Conservation (phyloP, 2,113 vertebrate genomes). For the Carassius carassius region DNA sequence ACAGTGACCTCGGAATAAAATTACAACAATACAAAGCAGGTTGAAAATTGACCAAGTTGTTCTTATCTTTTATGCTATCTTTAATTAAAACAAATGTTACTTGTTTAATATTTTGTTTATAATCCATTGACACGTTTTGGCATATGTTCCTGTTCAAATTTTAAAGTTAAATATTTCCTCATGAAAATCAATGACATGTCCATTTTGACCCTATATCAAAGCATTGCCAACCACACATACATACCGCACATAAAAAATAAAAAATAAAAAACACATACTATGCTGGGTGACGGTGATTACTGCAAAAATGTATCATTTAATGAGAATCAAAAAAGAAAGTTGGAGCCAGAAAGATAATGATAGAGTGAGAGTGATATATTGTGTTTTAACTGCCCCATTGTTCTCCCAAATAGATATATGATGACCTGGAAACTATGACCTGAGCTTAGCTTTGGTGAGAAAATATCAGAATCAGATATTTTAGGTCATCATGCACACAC, state of each 20-base stretch:
- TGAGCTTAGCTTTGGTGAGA: slow-evolving; percentile 61
- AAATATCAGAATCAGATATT: slow-evolving; percentile 48
- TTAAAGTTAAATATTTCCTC: slow-evolving; percentile 17
- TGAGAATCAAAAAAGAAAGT: slow-evolving; percentile 67
- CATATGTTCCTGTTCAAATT: neutral
- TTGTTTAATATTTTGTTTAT: neutral
- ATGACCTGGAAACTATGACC: slow-evolving; percentile 68
- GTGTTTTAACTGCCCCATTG: slow-evolving; percentile 65
- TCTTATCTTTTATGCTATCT: neutral
- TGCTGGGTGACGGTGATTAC: slow-evolving; percentile 70
- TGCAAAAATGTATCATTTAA: slow-evolving; percentile 78
- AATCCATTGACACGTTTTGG: neutral
- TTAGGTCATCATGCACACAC: slow-evolving; percentile 12
- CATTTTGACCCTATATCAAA: slow-evolving; percentile 11
- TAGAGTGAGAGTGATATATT: slow-evolving; percentile 60
- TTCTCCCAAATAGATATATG: slow-evolving; percentile 72
- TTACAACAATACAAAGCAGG: neutral
- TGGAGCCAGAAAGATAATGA: slow-evolving; percentile 57
- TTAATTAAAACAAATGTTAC: neutral
- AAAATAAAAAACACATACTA: slow-evolving; percentile 56
- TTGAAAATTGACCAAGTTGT: neutral
- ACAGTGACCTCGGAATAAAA: neutral
- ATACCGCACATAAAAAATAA: slow-evolving; percentile 26
- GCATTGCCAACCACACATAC: slow-evolving; percentile 29
- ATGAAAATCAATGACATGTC: slow-evolving; percentile 8